Percentiles rank a stretch among this genome's conserved stretches.
Evolutionary conservation across 2,113 vertebrate species (phyloP).

Genomic region (Chaetorhynchus papuensis): DNA sequence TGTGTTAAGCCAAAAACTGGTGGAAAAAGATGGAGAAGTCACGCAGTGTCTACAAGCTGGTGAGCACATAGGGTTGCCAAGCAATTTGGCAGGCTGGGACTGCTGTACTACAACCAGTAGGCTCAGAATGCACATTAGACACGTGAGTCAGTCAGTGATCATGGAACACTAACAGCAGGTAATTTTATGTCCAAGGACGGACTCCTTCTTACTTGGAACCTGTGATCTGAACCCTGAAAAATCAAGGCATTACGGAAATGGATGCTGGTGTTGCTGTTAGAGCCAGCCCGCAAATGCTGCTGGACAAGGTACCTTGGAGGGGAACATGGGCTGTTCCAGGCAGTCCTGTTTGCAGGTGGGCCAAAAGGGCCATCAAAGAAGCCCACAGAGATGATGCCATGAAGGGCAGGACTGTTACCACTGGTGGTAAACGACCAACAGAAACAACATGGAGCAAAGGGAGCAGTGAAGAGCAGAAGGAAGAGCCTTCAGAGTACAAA

Average conservation of each 20-base stretch:
- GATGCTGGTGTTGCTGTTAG: not conserved
- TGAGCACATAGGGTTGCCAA: not conserved
- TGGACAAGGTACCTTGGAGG: not conserved
- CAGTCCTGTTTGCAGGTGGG: not conserved
- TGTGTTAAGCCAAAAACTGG: not conserved
- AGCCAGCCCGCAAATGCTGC: fast-evolving
- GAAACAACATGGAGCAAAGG: not conserved
- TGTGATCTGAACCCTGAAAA: not conserved
- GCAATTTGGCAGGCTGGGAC: fast-evolving
- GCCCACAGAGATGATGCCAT: not conserved
- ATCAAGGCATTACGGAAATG: not conserved
- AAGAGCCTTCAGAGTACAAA: not conserved
- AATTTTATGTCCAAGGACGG: not conserved
- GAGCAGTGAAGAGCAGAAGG: not conserved
- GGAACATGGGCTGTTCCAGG: not conserved
- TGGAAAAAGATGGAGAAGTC: not conserved
- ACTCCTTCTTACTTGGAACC: not conserved
- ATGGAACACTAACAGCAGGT: not conserved
- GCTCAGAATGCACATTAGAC: not conserved
- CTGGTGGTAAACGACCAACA: not conserved
- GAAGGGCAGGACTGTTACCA: not conserved
- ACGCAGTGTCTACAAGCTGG: not conserved
- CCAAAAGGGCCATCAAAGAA: not conserved
- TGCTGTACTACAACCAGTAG: not conserved
- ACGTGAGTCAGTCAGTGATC: not conserved